Evolutionary conservation across 2,797 vertebrate genomes (phyloP).

Genomic region (Pangasius djambal): DNA sequence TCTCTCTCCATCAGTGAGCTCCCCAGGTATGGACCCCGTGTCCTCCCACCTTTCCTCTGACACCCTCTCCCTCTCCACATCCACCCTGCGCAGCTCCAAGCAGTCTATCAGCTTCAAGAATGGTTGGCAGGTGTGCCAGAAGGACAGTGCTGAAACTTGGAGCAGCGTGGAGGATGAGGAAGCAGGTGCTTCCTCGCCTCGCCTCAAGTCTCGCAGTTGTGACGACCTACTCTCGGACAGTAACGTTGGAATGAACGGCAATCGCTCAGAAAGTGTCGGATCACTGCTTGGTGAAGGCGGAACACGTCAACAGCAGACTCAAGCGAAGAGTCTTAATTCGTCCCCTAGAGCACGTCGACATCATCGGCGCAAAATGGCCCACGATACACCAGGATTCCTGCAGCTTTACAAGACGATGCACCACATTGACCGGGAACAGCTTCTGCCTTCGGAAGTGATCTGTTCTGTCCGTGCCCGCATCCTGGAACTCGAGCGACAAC

Average conservation of each 20-base stretch:
- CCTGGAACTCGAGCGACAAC: slow-evolving; percentile 89
- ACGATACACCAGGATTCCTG: slow-evolving; percentile 90
- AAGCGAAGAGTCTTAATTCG: slow-evolving; percentile 65
- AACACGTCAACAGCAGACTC: slow-evolving; percentile 44
- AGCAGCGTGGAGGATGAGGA: slow-evolving; percentile 84
- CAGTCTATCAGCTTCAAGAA: slow-evolving; percentile 84
- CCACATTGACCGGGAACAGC: slow-evolving; percentile 91
- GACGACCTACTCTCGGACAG: slow-evolving; percentile 89
- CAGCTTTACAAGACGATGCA: slow-evolving; percentile 99
- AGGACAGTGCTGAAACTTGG: slow-evolving; percentile 86
- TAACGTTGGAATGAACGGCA: slow-evolving; percentile 57
- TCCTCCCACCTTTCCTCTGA: slow-evolving; percentile 71
- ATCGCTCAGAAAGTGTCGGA: slow-evolving; percentile 90
- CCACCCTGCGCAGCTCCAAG: slow-evolving; percentile 72
- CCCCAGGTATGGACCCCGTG: slow-evolving; percentile 79
- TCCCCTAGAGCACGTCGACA: slow-evolving; percentile 55
- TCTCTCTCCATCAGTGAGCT: slow-evolving; percentile 86
- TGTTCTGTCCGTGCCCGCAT: slow-evolving; percentile 95
- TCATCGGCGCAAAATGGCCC: slow-evolving; percentile 77
- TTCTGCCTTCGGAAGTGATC: slow-evolving; percentile 91
- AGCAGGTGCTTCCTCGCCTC: slow-evolving; percentile 61
- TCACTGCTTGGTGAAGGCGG: slow-evolving; percentile 85
- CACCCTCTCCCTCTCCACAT: slow-evolving; percentile 59
- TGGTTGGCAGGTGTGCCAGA: slow-evolving; percentile 84
- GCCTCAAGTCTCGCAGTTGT: slow-evolving; percentile 92